Percentiles rank a stretch among this genome's conserved stretches.
phyloP scores from a whole-genome alignment of 2,797 vertebrate genomes.

The Sebastes vulpes region DNA sequence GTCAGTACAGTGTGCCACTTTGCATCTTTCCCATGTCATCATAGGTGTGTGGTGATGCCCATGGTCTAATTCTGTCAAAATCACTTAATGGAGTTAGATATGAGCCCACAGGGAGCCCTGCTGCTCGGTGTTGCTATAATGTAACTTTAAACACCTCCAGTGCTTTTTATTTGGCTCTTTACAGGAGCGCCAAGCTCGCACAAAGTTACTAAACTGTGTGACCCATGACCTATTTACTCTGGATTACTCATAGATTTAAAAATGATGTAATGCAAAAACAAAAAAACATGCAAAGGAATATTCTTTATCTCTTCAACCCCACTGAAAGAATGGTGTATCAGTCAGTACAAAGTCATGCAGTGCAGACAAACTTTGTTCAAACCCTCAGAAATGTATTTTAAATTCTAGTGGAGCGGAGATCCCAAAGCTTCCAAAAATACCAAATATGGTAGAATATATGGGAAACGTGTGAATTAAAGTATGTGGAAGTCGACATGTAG shows the following conservation, averaged over 20 bases:
- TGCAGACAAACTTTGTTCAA: neutral
- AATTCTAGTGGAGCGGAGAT: neutral
- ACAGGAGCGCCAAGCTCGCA: constrained; percentile 20
- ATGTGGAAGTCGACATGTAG: neutral
- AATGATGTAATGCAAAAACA: neutral
- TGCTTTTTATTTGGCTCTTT: constrained; percentile 54
- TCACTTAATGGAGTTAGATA: constrained; percentile 39
- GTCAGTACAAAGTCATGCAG: neutral
- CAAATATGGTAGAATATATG: neutral
- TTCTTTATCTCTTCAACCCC: neutral
- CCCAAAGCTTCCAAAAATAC: neutral
- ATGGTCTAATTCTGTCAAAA: constrained; percentile 52
- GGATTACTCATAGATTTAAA: neutral
- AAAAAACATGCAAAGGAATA: neutral
- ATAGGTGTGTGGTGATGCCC: constrained; percentile 44
- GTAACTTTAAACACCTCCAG: constrained; percentile 54
- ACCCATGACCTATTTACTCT: constrained; percentile 31
- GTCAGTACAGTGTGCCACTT: constrained; percentile 28
- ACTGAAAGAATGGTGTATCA: neutral
- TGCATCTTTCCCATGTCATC: constrained; percentile 67
- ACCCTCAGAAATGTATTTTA: neutral
- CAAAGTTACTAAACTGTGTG: constrained; percentile 6
- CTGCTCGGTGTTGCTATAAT: constrained; percentile 25
- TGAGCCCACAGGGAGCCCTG: constrained; percentile 30
- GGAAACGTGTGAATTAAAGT: neutral